Conservation (phyloP, 2,113 vertebrate species). For the Nothocercus nigrocapillus region DNA sequence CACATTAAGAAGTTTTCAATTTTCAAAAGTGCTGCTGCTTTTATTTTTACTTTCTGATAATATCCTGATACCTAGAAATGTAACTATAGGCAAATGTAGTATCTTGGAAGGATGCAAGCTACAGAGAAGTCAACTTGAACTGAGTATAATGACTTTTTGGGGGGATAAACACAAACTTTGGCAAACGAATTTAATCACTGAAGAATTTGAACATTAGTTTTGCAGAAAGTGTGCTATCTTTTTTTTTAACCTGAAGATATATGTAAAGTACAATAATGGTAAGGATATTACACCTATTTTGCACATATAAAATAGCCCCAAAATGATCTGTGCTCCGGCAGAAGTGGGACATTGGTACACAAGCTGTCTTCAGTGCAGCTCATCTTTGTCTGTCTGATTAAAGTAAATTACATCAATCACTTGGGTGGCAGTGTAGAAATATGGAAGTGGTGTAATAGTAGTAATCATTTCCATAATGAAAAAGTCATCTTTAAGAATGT, state of each 20-base stretch:
- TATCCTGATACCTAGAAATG: background rate
- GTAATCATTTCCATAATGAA: constrained; percentile 56
- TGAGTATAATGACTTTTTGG: background rate
- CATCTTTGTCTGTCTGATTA: constrained; percentile 12
- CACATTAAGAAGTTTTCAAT: background rate
- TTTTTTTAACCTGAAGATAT: background rate
- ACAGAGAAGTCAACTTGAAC: background rate
- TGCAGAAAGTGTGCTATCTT: background rate
- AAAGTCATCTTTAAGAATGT: constrained; percentile 31
- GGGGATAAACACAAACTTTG: background rate
- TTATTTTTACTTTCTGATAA: background rate
- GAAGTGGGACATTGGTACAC: background rate
- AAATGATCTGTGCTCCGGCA: background rate
- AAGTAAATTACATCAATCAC: constrained; percentile 28
- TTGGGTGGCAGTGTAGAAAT: constrained; percentile 19
- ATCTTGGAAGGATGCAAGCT: background rate
- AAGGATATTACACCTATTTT: background rate
- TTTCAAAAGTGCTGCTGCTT: background rate
- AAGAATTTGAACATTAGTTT: background rate
- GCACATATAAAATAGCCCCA: background rate
- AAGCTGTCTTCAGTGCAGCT: background rate
- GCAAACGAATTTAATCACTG: background rate
- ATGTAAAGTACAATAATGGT: background rate
- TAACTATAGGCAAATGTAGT: background rate
- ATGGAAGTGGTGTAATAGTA: constrained; percentile 11